phyloP scores from a whole-genome alignment of 2,113 vertebrate species.

The Parus major region DNA sequence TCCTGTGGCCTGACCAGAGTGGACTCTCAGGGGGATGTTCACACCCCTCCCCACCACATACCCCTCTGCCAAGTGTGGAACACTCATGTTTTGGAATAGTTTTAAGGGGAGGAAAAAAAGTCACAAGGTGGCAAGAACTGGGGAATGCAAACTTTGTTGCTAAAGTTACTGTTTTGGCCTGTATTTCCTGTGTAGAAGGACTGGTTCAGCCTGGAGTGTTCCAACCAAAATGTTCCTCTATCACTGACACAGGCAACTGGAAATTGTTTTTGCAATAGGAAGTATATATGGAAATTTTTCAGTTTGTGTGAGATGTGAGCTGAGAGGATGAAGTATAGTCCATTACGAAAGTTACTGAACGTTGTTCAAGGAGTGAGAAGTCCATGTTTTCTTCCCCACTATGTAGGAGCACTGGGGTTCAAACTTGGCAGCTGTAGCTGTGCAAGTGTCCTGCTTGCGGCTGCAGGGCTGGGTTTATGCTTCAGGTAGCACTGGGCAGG shows the following conservation, averaged over 20 bases:
- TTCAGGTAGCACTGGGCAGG: not conserved
- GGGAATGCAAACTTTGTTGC: not conserved
- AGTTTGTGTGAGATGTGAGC: not conserved
- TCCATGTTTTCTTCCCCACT: not conserved
- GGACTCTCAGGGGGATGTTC: not conserved
- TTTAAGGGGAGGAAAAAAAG: not conserved
- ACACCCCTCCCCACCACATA: not conserved
- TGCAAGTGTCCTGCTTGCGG: not conserved
- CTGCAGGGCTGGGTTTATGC: not conserved
- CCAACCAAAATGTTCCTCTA: not conserved
- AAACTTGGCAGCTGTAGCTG: not conserved
- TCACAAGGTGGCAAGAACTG: not conserved
- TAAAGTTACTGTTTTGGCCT: not conserved
- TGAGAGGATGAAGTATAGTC: not conserved
- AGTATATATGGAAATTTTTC: not conserved
- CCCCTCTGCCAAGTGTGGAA: not conserved
- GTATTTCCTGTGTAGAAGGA: not conserved
- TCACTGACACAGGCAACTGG: not conserved
- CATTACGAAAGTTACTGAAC: not conserved
- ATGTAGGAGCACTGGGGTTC: not conserved
- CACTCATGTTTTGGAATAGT: not conserved
- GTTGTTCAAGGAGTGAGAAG: not conserved
- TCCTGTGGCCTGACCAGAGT: not conserved
- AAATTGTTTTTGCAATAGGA: not conserved
- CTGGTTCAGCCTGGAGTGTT: not conserved